These are phyloP conservation scores for Lamproptera curius DNA, from an alignment of 2,888 invertebrate genomes.

Conservation along the genomic window DNA sequence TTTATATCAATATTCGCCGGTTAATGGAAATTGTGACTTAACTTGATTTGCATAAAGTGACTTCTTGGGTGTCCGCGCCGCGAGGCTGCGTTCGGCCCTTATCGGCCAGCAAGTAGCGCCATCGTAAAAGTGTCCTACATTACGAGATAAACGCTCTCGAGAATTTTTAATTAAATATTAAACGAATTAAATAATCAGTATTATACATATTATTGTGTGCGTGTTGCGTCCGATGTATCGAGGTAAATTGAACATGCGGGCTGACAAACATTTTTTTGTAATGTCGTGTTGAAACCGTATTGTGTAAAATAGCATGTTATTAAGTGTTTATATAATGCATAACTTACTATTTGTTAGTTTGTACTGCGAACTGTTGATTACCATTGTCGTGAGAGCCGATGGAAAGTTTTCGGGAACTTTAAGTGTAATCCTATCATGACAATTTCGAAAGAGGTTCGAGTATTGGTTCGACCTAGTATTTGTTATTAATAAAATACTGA, in stretches of 20 bases:
- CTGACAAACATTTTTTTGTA: slow-evolving; percentile 46
- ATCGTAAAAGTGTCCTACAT: slow-evolving; percentile 77
- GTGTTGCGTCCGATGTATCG: slow-evolving; percentile 57
- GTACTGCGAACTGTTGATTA: slow-evolving; percentile 47
- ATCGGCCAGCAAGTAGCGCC: slow-evolving; percentile 73
- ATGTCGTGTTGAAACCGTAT: slow-evolving; percentile 35
- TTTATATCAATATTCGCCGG: slow-evolving; percentile 63
- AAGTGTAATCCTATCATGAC: slow-evolving; percentile 12
- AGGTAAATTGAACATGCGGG: slow-evolving; percentile 61
- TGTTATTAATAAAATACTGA: slow-evolving; percentile 30
- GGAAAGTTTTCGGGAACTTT: background rate
- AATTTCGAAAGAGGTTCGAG: background rate
- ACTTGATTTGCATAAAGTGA: slow-evolving; percentile 60
- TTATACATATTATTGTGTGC: slow-evolving; percentile 73
- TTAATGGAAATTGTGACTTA: slow-evolving; percentile 66
- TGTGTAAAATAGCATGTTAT: slow-evolving; percentile 40
- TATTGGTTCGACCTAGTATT: slow-evolving; percentile 1
- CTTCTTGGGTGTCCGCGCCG: slow-evolving; percentile 58
- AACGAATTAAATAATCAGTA: slow-evolving; percentile 78
- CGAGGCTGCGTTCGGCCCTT: slow-evolving; percentile 54
- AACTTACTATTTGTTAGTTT: slow-evolving; percentile 35
- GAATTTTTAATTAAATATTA: slow-evolving; percentile 79
- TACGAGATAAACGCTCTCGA: slow-evolving; percentile 74
- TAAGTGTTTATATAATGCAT: slow-evolving; percentile 41
- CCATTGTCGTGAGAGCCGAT: slow-evolving; percentile 26